Base-by-base conservation (phyloP, 2,888 invertebrate species). In the Reticulitermes lucifugus region DNA sequence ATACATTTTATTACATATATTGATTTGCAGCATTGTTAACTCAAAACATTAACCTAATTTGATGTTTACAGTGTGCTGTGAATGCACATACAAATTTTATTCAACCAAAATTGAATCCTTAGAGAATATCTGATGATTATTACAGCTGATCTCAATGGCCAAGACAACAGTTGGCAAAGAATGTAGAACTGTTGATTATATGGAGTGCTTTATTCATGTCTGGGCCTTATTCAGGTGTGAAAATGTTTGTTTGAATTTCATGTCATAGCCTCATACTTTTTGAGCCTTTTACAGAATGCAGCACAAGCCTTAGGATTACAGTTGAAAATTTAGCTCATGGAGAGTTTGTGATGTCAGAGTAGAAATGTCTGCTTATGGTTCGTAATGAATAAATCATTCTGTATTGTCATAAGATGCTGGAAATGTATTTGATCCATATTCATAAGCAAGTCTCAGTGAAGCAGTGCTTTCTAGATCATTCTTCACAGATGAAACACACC, bases 21-120 rank as follows among this genome's bases (percentile, higher is more conserved):
- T 65, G 65, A 25, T 5, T 25, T 65, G 1, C 55, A 14, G 55
- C 14, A 18, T 18, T 55, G 18, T 18, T 55, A 18, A 55, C 55
- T 55, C 4, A 18, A 1, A 55, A 2, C 14, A 55, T 55, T 55
- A 55, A 14, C 18, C 55, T 18, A 55, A 55, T 18, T 55, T 55
- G 55, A 55, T 18, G 14, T 55, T 55, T 18, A 55, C 55, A 55
- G 14, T 55, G 18, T 55, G 14, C 18, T 14, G 18, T 55, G 55
- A 55, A 55, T 55, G 18, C 55, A 18, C 18, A 18, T 55, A 12
- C 65, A 65, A 65, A 3, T 65, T 65, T 5, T 25, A 2, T 65
- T 65, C 65, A 65, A 65, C n/a, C 65, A 65, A n/a, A 65, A 65
- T 65, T 65, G 65, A 65, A 65, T 65, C 25, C 25, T 65, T 5